Evolutionary conservation across 1,140 invertebrate genomes (phyloP), one percentile per base, ranked within the genome.

Genomic region (Microplitis demolitor): DNA sequence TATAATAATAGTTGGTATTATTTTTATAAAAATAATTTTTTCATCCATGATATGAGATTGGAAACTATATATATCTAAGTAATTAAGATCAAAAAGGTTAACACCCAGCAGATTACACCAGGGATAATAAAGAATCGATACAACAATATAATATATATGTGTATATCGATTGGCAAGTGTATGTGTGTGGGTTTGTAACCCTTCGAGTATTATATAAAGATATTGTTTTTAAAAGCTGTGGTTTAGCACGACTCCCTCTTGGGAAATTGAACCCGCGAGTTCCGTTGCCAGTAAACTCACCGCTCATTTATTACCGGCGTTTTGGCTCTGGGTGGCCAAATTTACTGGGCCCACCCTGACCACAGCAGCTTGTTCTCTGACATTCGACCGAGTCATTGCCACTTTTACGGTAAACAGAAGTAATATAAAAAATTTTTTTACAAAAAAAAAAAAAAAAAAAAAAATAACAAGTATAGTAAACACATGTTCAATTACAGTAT

Each of bases 221-320:
- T 85, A 84, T 84, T 84, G 84, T 84, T 85, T 85, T 85, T 85
- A 83, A 45, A 45, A 82, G 82, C 79, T 85, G 83, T 77, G 84
- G 83, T 85, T 85, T 85, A 82, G 79, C 77, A 73, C 78, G 71
- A 78, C 76, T 78, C 72, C 74, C 83, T 82, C 84, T 74, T 81
- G 84, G 83, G 83, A 85, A 85, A 85, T 85, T 84, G 84, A 80
- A 80, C 77, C 79, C 77, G 68, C 64, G 76, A 81, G 77, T 78
- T 76, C 77, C 76, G 78, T 77, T 79, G 78, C 76, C 80, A 79
- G 75, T 73, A 77, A 74, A 80, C 79, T 85, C 79, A 81, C 83
- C 83, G 83, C 83, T 85, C 83, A 85, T 84, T 85, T 84, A 85
- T 85, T 84, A 85, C 77, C 79, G 77, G 75, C 79, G 80, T 78